phyloP scores from a whole-genome alignment of 2,888 invertebrate species.

The Himalopsyche japonica region DNA sequence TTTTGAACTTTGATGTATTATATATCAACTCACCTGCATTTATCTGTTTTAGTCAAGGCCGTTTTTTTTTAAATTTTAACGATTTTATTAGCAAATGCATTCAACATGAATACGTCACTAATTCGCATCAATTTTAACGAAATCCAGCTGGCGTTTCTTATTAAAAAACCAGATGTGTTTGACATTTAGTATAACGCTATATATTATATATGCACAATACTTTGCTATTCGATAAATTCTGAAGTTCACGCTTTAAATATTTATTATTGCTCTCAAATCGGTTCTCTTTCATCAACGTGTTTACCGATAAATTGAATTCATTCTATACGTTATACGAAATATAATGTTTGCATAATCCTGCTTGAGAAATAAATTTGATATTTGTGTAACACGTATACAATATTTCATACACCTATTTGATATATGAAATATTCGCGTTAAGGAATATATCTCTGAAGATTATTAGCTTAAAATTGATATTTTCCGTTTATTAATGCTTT shows the following conservation, averaged over 20 bases:
- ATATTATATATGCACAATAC: too few relatives aligned
- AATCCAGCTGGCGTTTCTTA: not conserved
- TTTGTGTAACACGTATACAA: not conserved
- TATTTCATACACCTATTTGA: not conserved
- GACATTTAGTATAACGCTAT: not conserved
- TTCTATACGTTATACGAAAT: slow-evolving; percentile 20
- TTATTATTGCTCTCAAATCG: slow-evolving; percentile 23
- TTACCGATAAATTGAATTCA: slow-evolving; percentile 22
- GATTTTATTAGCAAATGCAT: too few relatives aligned
- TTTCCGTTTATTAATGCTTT: too few relatives aligned
- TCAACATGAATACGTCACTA: too few relatives aligned
- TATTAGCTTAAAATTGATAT: too few relatives aligned
- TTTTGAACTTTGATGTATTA: too few relatives aligned
- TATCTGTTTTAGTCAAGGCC: too few relatives aligned
- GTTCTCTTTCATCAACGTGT: slow-evolving; percentile 21
- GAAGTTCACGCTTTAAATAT: not conserved
- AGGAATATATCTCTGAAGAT: too few relatives aligned
- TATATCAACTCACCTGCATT: too few relatives aligned
- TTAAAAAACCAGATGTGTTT: not conserved
- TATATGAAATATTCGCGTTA: too few relatives aligned
- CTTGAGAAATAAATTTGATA: not conserved
- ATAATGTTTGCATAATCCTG: not conserved
- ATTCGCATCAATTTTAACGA: too few relatives aligned
- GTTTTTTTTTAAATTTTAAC: too few relatives aligned
- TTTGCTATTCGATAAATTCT: not conserved